Conservation (phyloP, 1,140 invertebrate species). For the Brachionus koreanus region DNA sequence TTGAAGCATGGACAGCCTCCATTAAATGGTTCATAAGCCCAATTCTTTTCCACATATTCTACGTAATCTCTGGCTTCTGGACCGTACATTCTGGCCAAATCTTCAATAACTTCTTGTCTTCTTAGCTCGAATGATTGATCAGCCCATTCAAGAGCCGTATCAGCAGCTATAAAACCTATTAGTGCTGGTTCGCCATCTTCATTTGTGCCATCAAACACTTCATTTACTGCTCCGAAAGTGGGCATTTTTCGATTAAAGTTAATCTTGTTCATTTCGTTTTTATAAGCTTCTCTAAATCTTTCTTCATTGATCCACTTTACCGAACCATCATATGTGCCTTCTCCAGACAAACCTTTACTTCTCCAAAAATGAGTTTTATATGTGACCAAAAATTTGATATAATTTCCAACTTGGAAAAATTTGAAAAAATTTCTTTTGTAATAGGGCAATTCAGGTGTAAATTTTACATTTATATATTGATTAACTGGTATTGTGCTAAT, state of each 20-base stretch:
- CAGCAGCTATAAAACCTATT: constrained; percentile 58
- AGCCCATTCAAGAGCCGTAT: constrained; percentile 50
- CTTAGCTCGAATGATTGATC: constrained; percentile 47
- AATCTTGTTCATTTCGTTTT: constrained; percentile 27
- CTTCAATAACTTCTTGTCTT: constrained; percentile 54
- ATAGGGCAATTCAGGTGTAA: constrained; percentile 52
- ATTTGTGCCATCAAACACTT: constrained; percentile 59
- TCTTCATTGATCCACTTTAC: constrained; percentile 6
- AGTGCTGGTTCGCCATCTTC: constrained; percentile 54
- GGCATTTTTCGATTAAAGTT: constrained; percentile 42
- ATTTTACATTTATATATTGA: constrained; percentile 52
- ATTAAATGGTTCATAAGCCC: constrained; percentile 54
- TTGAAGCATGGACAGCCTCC: constrained; percentile 54
- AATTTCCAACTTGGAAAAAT: constrained; percentile 54
- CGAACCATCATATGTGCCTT: constrained; percentile 56
- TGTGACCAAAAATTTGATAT: constrained; percentile 58
- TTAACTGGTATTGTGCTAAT: constrained; percentile 38
- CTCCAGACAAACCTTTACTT: constrained; percentile 55
- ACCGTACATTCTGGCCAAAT: constrained; percentile 56
- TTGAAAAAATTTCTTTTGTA: constrained; percentile 51
- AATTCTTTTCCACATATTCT: constrained; percentile 57
- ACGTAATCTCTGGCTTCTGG: constrained; percentile 49
- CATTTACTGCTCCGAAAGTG: constrained; percentile 50
- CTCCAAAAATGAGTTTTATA: constrained; percentile 59
- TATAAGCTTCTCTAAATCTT: constrained; percentile 1